phyloP scores from a whole-genome alignment of 30 jellyfish, hydroid and myxozoan genomes.

The Aurelia sp. region DNA sequence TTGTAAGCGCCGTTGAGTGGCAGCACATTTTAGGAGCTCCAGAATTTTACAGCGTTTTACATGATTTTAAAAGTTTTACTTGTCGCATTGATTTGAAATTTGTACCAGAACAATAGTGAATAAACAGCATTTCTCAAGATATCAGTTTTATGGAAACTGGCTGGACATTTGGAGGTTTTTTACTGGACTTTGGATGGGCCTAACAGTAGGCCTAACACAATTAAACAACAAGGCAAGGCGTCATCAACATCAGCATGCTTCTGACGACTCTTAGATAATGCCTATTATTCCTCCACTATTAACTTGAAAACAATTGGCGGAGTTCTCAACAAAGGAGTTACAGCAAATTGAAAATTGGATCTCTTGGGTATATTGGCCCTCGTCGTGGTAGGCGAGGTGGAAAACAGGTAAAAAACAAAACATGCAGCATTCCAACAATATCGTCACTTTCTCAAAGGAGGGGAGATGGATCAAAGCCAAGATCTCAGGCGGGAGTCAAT shows the following conservation, averaged over 20 bases:
- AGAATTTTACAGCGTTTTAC: not conserved
- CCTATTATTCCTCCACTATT: slow-evolving; percentile 3
- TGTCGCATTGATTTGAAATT: slow-evolving; percentile 14
- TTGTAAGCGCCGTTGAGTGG: slow-evolving; percentile 19
- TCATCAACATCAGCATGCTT: not conserved
- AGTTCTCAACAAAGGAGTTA: slow-evolving; percentile 6
- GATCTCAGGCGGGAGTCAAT: too few relatives aligned
- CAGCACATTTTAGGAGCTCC: not conserved
- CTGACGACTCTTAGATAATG: slow-evolving; percentile 4
- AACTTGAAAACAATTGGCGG: slow-evolving; percentile 13
- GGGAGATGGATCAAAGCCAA: too few relatives aligned
- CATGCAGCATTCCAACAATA: too few relatives aligned
- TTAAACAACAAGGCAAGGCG: slow-evolving; percentile 8
- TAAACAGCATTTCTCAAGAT: not conserved
- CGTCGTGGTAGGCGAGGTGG: too few relatives aligned
- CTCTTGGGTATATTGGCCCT: not conserved
- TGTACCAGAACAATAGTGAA: slow-evolving; percentile 6
- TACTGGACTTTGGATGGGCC: slow-evolving; percentile 12
- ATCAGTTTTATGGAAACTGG: slow-evolving; percentile 1
- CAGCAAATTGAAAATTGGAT: slow-evolving; percentile 8
- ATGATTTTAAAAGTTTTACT: not conserved
- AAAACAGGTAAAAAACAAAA: too few relatives aligned
- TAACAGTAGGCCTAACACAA: slow-evolving; percentile 22
- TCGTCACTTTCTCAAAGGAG: too few relatives aligned
- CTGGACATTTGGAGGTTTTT: slow-evolving; percentile 3